These are phyloP conservation scores for Melitaea athalia DNA, from an alignment of 2,888 invertebrate genomes.

Conservation along the genomic window DNA sequence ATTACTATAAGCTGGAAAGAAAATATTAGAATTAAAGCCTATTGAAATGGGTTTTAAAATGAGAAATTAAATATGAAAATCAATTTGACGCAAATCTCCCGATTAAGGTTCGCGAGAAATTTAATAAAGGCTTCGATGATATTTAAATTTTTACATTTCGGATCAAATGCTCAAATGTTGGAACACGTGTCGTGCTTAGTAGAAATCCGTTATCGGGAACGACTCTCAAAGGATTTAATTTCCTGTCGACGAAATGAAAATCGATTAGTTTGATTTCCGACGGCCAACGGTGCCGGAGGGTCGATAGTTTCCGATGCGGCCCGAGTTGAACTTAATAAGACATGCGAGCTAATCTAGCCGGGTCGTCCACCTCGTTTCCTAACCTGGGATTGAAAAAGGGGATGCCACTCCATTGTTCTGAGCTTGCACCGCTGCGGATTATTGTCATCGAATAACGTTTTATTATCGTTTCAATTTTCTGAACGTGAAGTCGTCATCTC, in stretches of 20 bases:
- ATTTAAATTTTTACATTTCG: conserved; percentile 50
- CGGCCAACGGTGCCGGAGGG: conserved; percentile 62
- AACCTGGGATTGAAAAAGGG: conserved; percentile 13
- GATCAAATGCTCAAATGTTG: conserved; percentile 48
- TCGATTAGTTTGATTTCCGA: conserved; percentile 82
- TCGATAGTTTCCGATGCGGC: conserved; percentile 75
- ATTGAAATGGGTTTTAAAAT: conserved; percentile 36
- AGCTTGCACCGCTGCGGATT: neutral
- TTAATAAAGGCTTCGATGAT: conserved; percentile 50
- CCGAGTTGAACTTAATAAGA: conserved; percentile 64
- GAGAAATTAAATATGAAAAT: conserved; percentile 48
- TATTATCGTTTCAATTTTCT: neutral
- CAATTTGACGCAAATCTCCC: conserved; percentile 47
- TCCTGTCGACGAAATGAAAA: conserved; percentile 80
- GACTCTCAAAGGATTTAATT: conserved; percentile 82
- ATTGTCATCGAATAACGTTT: neutral
- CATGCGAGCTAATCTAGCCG: conserved; percentile 45
- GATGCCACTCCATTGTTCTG: neutral
- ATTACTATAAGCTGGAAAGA: too few species aligned
- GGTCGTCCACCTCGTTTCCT: conserved; percentile 35
- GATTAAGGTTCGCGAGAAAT: conserved; percentile 45
- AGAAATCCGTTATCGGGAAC: conserved; percentile 76
- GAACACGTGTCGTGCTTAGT: conserved; percentile 78
- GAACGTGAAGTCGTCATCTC: neutral
- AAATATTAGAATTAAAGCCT: too few species aligned